phyloP scores from a whole-genome alignment of 37 sponge, comb jelly and placozoan species.

The Aplysina aerophoba region DNA sequence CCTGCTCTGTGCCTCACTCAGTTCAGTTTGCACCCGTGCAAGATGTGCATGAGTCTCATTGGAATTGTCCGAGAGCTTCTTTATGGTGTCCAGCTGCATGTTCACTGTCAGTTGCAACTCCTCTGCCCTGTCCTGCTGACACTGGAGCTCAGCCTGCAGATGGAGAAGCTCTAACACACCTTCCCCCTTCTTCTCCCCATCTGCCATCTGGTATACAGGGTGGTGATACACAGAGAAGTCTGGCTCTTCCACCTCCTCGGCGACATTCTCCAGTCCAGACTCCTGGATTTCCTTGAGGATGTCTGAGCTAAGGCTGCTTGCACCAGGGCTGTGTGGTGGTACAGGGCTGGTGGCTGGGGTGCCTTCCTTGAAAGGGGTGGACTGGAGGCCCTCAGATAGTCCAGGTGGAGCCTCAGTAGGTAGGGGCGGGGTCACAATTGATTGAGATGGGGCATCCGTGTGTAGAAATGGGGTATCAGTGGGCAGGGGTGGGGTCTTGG shows the following conservation, averaged over 20 bases:
- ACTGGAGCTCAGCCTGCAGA: slow-evolving; percentile 27
- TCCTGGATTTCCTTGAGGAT: slow-evolving; percentile 35
- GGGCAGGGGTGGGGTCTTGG: background rate
- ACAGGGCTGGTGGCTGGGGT: background rate
- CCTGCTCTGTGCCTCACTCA: background rate
- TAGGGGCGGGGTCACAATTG: background rate
- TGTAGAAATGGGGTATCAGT: background rate
- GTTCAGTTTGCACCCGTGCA: background rate
- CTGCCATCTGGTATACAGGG: background rate
- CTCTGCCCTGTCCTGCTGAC: slow-evolving; percentile 26
- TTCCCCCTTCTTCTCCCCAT: slow-evolving; percentile 31
- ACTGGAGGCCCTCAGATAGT: too few species aligned
- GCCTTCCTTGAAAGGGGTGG: too few species aligned
- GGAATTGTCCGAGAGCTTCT: slow-evolving; percentile 6
- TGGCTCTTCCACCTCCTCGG: slow-evolving; percentile 37
- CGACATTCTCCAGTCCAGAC: slow-evolving; percentile 30
- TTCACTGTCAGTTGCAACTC: slow-evolving; percentile 18
- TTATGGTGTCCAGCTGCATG: slow-evolving; percentile 2
- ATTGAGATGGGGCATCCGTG: background rate
- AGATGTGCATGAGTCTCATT: slow-evolving; percentile 5
- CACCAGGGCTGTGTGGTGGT: background rate
- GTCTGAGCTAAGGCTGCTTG: slow-evolving; percentile 26
- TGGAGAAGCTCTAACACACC: slow-evolving; percentile 34
- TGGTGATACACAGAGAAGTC: slow-evolving; percentile 45
- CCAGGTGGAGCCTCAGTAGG: too few species aligned